A percentile compares a stretch with the other conserved stretches of the same genome.
Evolutionary conservation across 1,140 invertebrate genomes (phyloP).

Genomic region (Trachymyrmex septentrionalis): DNA sequence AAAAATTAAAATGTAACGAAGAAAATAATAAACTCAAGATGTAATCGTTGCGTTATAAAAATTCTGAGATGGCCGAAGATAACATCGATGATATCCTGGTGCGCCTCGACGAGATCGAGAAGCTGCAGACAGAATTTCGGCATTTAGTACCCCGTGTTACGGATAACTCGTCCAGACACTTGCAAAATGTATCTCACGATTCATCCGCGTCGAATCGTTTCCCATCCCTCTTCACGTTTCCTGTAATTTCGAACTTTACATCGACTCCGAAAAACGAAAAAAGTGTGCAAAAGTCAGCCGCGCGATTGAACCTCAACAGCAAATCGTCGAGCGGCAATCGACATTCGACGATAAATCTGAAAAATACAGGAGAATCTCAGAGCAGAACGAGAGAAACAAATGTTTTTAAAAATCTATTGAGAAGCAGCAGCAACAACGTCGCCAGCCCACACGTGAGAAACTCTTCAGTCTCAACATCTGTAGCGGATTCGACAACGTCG

Average conservation of each 20-base stretch:
- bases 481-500: neutral
- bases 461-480: neutral
- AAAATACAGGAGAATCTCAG: neutral
- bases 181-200: conserved; percentile 5
- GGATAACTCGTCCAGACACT: neutral
- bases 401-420: neutral
- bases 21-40: conserved; percentile 36
- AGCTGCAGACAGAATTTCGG: conserved; percentile 68
- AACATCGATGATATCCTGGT: conserved; percentile 59
- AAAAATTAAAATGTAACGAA: neutral
- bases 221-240: conserved; percentile 49
- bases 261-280: neutral
- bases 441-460: neutral
- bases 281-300: conserved; percentile 22
- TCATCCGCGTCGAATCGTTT: conserved; percentile 41
- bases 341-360: neutral
- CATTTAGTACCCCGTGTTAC: conserved; percentile 52
- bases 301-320: conserved; percentile 14
- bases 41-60: neutral
- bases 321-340: neutral
- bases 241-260: conserved; percentile 24
- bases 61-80: conserved; percentile 41
- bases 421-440: neutral
- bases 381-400: neutral
- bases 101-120: conserved; percentile 72